Base-by-base conservation (phyloP, 2,113 vertebrate species). In the Dryoscopus gambensis region DNA sequence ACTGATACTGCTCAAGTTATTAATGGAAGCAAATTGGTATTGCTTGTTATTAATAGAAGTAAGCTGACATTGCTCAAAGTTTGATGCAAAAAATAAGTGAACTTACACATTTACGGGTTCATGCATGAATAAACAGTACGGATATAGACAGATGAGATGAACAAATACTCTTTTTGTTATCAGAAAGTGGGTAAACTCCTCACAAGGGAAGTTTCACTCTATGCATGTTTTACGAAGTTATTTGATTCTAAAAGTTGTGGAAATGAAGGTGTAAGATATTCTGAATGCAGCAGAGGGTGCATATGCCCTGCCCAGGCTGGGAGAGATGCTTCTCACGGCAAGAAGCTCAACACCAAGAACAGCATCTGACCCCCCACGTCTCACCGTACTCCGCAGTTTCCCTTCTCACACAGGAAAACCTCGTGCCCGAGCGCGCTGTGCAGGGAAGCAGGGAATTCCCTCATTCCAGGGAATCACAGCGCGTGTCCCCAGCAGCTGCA, bases 341-440 rank as follows among this genome's bases (percentile, higher is more conserved):
- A n/a, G 56, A 59, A 9, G 42, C 30, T 82, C 53, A 62, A 76
- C 42, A 50, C 6, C 11, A 23, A 27, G 28, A 33, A 25, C 28
- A 67, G 30, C 12, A 19, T 7, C 22, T 15, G 49, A 16, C 9
- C 3, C 16, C 15, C 7, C 22, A 0, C 1, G 17, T 20, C n/a
- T 52, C 39, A 7, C 40, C 1, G 1, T 2, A 8, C 6, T 11
- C 39, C 39, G 60, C 59, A 28, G 37, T 3, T 50, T 40, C 68
- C 33, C 31, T 49, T 52, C 47, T 40, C 13, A 14, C 28, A n/a
- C 63, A 50, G 39, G 14, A 14, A 65, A 40, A 1, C 5, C 9
- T 23, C 5, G 1, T 14, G 33, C 8, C 27, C 4, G 1, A 12
- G 30, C 0, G 1, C 1, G 1, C 3, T 17, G 59, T 8, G 37